phyloP scores from a whole-genome alignment of 1,140 invertebrate species.

The Carcinoscorpius rotundicauda region DNA sequence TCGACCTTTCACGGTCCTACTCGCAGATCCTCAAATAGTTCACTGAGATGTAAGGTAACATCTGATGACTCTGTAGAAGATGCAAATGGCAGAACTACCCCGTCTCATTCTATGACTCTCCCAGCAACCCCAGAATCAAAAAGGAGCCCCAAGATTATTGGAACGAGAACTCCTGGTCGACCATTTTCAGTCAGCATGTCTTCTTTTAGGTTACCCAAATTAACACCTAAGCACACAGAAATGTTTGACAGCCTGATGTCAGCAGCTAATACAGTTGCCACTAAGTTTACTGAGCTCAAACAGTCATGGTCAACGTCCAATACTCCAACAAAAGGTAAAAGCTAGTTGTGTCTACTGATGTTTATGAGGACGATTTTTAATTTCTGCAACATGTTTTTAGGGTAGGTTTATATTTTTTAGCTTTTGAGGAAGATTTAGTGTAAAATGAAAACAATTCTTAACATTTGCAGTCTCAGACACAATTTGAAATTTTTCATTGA shows the following conservation, averaged over 20 bases:
- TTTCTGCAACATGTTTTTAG: background rate
- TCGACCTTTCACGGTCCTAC: constrained; percentile 21
- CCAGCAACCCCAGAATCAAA: constrained; percentile 7
- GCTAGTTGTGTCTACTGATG: too few relatives aligned
- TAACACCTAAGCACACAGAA: constrained; percentile 75
- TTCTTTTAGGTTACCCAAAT: constrained; percentile 21
- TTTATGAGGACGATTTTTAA: too few relatives aligned
- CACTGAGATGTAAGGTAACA: background rate
- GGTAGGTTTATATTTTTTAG: background rate
- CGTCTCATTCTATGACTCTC: constrained; percentile 20
- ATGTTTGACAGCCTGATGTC: constrained; percentile 49
- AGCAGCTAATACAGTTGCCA: constrained; percentile 68
- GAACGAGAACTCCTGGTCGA: background rate
- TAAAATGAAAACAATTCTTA: too few relatives aligned
- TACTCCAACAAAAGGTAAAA: constrained; percentile 16
- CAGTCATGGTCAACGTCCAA: constrained; percentile 52
- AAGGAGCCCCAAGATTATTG: background rate
- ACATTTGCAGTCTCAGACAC: too few relatives aligned
- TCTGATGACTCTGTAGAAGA: constrained; percentile 1
- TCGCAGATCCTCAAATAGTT: constrained; percentile 10
- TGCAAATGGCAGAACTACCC: background rate
- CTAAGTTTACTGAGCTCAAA: constrained; percentile 85
- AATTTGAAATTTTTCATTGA: too few relatives aligned
- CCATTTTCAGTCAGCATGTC: constrained; percentile 7
- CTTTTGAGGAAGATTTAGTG: too few relatives aligned